Conservation (phyloP, 2,888 invertebrate genomes). For the Diarsia mendica region DNA sequence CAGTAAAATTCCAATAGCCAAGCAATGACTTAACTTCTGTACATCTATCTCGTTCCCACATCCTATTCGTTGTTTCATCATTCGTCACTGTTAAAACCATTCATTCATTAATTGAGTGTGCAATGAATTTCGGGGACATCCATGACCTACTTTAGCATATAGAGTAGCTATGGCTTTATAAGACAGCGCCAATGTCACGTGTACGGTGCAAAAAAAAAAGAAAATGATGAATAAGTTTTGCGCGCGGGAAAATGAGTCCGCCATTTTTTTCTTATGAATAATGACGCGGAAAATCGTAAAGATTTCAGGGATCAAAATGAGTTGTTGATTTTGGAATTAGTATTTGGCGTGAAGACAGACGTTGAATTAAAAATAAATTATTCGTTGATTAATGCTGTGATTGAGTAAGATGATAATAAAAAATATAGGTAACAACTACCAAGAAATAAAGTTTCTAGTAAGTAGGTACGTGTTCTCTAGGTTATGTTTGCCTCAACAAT, state of each 20-base stretch:
- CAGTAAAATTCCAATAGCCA: constrained; percentile 33
- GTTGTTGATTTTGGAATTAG: neutral
- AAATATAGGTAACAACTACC: neutral
- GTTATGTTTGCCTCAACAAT: constrained; percentile 30
- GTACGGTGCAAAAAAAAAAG: constrained; percentile 33
- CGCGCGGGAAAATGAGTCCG: constrained; percentile 16
- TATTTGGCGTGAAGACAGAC: neutral
- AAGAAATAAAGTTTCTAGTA: neutral
- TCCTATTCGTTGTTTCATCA: constrained; percentile 49
- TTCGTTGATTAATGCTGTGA: neutral
- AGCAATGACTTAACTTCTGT: constrained; percentile 17
- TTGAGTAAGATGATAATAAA: neutral
- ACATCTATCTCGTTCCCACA: constrained; percentile 53
- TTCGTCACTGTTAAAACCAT: constrained; percentile 67
- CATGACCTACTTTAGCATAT: constrained; percentile 74
- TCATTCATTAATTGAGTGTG: constrained; percentile 75
- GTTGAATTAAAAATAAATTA: neutral
- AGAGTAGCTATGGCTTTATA: constrained; percentile 61
- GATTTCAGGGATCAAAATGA: neutral
- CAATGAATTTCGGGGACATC: constrained; percentile 75
- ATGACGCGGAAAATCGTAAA: constrained; percentile 11
- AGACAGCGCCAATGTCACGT: constrained; percentile 38
- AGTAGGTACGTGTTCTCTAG: constrained; percentile 4
- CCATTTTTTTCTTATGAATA: constrained; percentile 22
- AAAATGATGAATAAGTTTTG: constrained; percentile 19